Evolutionary conservation across 2,888 invertebrate genomes (phyloP).

Genomic region (Drosophila infuscata): DNA sequence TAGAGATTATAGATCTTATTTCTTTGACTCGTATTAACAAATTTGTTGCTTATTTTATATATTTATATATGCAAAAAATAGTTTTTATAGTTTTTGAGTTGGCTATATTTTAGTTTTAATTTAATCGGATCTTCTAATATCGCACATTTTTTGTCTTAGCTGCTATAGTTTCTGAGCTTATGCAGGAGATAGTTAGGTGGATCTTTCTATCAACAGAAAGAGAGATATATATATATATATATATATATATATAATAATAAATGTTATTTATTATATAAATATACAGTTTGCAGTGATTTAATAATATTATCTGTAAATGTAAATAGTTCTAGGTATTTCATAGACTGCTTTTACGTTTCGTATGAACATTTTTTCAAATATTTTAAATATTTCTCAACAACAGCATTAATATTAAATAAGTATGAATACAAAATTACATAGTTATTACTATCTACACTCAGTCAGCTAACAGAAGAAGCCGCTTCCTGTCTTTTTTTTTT

Average conservation of each 20-base stretch:
- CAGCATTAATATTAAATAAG: conserved; percentile 1
- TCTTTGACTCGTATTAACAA: not conserved
- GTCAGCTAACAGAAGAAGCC: not conserved
- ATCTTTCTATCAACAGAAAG: no score
- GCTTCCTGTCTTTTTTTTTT: conserved; percentile 5
- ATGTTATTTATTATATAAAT: no score
- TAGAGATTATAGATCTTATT: not conserved
- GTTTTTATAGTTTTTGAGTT: not conserved
- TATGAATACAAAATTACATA: conserved; percentile 19
- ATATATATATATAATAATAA: no score
- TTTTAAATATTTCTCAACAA: not conserved
- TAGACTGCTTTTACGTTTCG: not conserved
- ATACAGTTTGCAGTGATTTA: no score
- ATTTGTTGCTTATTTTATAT: not conserved
- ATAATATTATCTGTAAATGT: not conserved
- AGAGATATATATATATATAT: no score
- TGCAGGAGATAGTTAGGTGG: not conserved
- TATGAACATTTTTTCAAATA: not conserved
- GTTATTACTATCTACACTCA: not conserved
- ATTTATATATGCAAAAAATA: not conserved
- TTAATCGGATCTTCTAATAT: not conserved
- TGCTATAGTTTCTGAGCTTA: not conserved
- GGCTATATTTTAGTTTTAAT: not conserved
- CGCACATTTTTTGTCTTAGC: not conserved
- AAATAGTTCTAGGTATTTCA: not conserved